Conservation (phyloP, 2,888 invertebrate genomes). For the Dysmachus trigonus region DNA sequence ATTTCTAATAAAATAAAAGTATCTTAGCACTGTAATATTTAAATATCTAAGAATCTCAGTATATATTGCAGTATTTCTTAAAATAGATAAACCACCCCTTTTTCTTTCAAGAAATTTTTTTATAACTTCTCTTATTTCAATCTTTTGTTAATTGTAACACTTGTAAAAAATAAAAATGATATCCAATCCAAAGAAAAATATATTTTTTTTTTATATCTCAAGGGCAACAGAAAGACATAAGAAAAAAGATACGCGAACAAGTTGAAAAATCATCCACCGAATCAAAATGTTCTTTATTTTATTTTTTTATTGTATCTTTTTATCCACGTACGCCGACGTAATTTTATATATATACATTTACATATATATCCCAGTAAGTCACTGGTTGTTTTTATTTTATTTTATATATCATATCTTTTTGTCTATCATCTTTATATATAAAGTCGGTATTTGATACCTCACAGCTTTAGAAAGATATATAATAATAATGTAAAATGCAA, state of each 20-base stretch:
- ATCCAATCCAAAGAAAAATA: neutral
- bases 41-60: too few relatives aligned
- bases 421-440: neutral
- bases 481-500: neutral
- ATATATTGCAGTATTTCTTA: too few relatives aligned
- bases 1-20: too few relatives aligned
- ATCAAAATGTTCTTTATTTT: neutral
- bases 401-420: neutral
- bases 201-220: neutral
- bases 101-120: too few relatives aligned
- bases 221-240: neutral
- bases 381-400: neutral
- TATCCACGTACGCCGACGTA: neutral
- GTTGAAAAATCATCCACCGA: slow-evolving; percentile 43
- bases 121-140: neutral
- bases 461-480: neutral
- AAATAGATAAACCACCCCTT: too few relatives aligned
- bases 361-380: neutral
- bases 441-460: neutral
- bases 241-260: neutral
- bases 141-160: neutral
- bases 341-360: neutral
- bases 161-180: neutral
- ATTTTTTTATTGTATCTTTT: neutral
- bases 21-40: too few relatives aligned